A percentile compares a stretch with the other conserved stretches of the same genome.
phyloP scores from a whole-genome alignment of 2,113 vertebrate genomes.

The Sardina pilchardus region DNA sequence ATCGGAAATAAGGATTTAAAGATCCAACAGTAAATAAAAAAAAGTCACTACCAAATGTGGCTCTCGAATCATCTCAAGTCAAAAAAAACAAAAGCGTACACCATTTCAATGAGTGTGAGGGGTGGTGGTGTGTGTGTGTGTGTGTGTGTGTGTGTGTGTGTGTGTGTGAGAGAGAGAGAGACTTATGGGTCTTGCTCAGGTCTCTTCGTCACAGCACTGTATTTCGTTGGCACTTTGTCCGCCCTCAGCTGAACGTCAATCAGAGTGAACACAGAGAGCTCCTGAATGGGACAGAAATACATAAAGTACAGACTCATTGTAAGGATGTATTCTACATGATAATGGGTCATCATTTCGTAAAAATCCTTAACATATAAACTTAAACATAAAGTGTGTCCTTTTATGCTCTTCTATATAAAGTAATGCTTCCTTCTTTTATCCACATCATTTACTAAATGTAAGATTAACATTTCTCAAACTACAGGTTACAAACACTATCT shows the following conservation, averaged over 20 bases:
- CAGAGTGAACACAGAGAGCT: slow-evolving; percentile 47
- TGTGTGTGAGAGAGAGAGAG: no score
- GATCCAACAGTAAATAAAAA: neutral
- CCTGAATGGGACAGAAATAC: slow-evolving; percentile 27
- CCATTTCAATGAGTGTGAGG: neutral
- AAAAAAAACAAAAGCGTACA: neutral
- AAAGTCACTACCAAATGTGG: neutral
- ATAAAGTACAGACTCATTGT: neutral
- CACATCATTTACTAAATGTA: neutral
- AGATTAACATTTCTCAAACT: neutral
- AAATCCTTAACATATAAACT: neutral
- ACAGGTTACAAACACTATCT: neutral
- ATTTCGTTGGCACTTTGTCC: slow-evolving; percentile 40
- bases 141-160: slow-evolving; percentile 14
- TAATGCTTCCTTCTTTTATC: no score
- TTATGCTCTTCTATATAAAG: no score
- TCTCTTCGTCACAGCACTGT: slow-evolving; percentile 46
- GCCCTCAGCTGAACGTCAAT: slow-evolving; percentile 43
- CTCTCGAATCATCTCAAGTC: neutral
- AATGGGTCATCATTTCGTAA: neutral
- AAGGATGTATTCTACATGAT: neutral
- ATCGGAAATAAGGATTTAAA: neutral
- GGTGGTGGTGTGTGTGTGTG: slow-evolving; percentile 16
- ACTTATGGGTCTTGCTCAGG: neutral
- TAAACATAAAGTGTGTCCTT: no score